Evolutionary conservation across 2,797 vertebrate species (phyloP).

Genomic region (Choloepus didactylus): DNA sequence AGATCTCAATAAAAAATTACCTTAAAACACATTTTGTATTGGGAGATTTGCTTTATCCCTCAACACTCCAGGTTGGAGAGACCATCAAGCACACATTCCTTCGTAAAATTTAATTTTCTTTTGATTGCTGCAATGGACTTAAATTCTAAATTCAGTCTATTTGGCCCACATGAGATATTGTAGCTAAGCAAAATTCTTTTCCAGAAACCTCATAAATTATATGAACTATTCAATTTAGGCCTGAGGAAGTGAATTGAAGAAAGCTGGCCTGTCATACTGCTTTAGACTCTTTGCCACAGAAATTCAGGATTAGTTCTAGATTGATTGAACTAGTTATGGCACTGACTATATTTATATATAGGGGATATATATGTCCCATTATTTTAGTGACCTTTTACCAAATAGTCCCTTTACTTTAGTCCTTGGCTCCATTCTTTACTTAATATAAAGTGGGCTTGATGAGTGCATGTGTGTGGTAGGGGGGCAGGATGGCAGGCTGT

Average conservation of each 20-base stretch:
- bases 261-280: conserved; percentile 45
- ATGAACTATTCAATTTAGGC: conserved; percentile 58
- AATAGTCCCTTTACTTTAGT: conserved; percentile 34
- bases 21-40: conserved; percentile 63
- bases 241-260: conserved; percentile 70
- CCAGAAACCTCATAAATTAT: conserved; percentile 75
- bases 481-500: too few species aligned
- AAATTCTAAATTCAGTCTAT: conserved; percentile 74
- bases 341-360: background rate
- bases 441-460: background rate
- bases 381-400: conserved; percentile 37
- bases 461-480: background rate
- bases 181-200: conserved; percentile 69
- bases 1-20: conserved; percentile 71
- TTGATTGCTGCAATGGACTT: conserved; percentile 73
- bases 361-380: background rate
- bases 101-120: conserved; percentile 74
- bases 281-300: conserved; percentile 64
- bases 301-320: conserved; percentile 62
- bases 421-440: conserved; percentile 38
- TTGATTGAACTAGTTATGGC: conserved; percentile 49
- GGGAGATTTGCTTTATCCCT: conserved; percentile 65
- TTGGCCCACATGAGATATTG: conserved; percentile 76
- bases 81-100: conserved; percentile 29
- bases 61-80: conserved; percentile 8